Percentiles rank a stretch among this genome's conserved stretches.
Conservation (phyloP, 2,797 vertebrate species). For the Myotis planiceps region DNA sequence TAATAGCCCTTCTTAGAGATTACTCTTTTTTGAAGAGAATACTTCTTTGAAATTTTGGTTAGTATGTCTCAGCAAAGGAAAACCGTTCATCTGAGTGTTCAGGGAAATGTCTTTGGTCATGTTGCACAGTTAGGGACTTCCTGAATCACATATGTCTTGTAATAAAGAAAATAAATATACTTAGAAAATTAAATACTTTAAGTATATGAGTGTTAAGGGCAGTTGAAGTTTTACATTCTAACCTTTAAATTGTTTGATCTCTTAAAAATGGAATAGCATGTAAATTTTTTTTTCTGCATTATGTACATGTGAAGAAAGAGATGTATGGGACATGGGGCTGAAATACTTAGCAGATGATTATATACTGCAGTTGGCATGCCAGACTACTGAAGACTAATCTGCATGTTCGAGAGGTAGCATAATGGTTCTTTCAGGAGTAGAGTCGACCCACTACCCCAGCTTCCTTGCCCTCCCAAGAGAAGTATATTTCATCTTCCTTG, state of each 20-base stretch:
- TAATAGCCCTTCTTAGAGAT: not conserved
- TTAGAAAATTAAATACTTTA: not conserved
- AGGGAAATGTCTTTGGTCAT: not conserved
- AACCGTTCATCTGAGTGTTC: not conserved
- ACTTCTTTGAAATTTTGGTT: constrained; percentile 24
- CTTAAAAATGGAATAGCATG: not conserved
- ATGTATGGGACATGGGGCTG: not conserved
- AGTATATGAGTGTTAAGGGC: not conserved
- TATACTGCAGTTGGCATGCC: not conserved
- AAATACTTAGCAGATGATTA: not conserved
- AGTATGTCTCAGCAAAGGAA: constrained; percentile 14
- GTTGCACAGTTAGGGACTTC: not conserved
- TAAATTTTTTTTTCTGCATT: not conserved
- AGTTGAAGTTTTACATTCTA: not conserved
- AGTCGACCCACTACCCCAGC: not conserved
- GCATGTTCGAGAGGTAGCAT: not conserved
- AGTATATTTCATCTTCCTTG: not conserved
- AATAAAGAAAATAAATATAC: not conserved
- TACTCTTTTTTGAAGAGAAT: not conserved
- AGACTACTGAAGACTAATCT: not conserved
- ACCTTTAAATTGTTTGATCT: not conserved
- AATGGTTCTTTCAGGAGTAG: not conserved
- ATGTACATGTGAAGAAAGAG: not conserved
- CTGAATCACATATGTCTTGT: not conserved
- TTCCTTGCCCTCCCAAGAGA: not conserved